These are phyloP conservation scores for Panulirus ornatus DNA, from an alignment of 1,140 invertebrate genomes.

Conservation along the genomic window DNA sequence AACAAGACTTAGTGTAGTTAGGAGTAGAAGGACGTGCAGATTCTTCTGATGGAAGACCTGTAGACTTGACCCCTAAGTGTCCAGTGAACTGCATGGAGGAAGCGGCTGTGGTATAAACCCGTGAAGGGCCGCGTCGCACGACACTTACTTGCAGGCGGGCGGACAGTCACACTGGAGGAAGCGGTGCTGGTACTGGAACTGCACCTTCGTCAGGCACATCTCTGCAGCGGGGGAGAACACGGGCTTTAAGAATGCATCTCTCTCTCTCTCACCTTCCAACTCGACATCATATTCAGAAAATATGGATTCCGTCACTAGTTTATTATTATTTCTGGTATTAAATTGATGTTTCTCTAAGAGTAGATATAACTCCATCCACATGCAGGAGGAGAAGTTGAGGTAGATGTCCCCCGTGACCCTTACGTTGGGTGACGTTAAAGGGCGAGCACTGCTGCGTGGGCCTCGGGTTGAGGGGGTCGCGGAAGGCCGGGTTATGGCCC, in stretches of 20 bases:
- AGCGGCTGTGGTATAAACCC: no score
- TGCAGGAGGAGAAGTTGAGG: not conserved
- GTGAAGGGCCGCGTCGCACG: no score
- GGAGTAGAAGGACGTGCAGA: no score
- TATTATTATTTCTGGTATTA: no score
- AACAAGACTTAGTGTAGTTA: no score
- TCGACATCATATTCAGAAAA: no score
- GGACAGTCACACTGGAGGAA: slow-evolving; percentile 56
- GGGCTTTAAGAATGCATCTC: no score
- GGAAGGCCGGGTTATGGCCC: slow-evolving; percentile 44
- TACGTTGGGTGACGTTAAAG: slow-evolving; percentile 44
- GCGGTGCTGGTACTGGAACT: slow-evolving; percentile 33
- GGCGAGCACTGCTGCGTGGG: not conserved
- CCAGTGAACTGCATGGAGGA: no score
- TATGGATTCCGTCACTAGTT: no score
- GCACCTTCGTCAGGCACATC: slow-evolving; percentile 56
- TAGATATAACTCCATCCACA: not conserved
- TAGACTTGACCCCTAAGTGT: no score
- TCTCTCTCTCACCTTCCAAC: no score
- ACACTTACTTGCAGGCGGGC: slow-evolving; percentile 66
- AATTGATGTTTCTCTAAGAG: not conserved
- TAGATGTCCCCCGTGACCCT: not conserved
- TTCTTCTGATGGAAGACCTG: no score
- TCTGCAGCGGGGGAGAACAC: not conserved
- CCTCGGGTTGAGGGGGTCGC: not conserved